phyloP scores from a whole-genome alignment of 2,888 invertebrate species.

The Apoda limacodes region DNA sequence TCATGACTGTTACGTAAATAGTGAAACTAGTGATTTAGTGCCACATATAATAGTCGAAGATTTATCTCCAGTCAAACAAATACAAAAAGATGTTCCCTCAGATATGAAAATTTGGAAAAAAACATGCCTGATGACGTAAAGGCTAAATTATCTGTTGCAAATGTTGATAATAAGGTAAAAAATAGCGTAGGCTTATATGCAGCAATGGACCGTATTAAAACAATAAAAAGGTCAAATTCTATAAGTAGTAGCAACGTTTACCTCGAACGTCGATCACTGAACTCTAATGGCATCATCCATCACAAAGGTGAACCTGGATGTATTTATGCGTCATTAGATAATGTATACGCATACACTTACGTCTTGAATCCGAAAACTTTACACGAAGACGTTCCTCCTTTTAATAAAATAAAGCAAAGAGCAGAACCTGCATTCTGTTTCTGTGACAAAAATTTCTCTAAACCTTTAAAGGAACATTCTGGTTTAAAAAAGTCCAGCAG shows the following conservation, averaged over 20 bases:
- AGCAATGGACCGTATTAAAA: constrained; percentile 7
- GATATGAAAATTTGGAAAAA: too few relatives aligned
- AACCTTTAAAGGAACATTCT: too few relatives aligned
- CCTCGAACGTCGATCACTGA: not conserved
- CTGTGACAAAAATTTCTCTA: constrained; percentile 32
- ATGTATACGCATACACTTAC: constrained; percentile 35
- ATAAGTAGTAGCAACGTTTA: too few relatives aligned
- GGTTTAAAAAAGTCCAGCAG: constrained; percentile 9
- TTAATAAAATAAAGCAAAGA: constrained; percentile 31
- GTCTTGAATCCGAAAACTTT: constrained; percentile 29
- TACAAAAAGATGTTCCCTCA: too few relatives aligned
- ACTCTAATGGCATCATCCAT: constrained; percentile 26
- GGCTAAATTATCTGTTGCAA: constrained; percentile 18
- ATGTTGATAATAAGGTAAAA: constrained; percentile 5
- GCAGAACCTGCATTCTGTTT: constrained; percentile 35
- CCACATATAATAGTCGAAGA: too few relatives aligned
- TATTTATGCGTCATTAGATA: constrained; percentile 27
- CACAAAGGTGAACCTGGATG: constrained; percentile 36
- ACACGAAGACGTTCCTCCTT: constrained; percentile 29
- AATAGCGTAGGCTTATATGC: constrained; percentile 7
- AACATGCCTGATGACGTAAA: constrained; percentile 36
- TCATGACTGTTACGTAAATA: too few relatives aligned
- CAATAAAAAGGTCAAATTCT: too few relatives aligned
- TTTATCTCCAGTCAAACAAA: too few relatives aligned
- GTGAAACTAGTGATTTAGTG: too few relatives aligned